Evolutionary conservation across 2,797 vertebrate genomes (phyloP).

Genomic region (Gadopsis marmoratus): DNA sequence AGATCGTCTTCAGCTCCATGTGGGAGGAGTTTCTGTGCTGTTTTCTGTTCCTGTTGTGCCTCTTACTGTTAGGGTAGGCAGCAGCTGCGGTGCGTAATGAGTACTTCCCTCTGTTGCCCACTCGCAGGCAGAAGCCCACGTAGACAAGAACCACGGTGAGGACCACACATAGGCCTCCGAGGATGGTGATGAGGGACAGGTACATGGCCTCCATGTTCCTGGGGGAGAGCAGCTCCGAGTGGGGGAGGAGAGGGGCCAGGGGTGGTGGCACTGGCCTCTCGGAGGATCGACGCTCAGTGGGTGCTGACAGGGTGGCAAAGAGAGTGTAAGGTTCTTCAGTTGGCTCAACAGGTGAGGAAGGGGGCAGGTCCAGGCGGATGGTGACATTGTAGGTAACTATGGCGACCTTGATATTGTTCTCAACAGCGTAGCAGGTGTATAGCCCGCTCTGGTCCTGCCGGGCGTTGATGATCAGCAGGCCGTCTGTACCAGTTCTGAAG

Average conservation of each 20-base stretch:
- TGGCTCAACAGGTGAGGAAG: constrained; percentile 48
- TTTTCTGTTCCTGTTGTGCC: constrained; percentile 59
- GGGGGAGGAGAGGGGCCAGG: constrained; percentile 65
- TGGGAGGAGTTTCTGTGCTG: constrained; percentile 78
- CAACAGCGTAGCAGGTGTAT: constrained; percentile 91
- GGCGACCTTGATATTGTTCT: constrained; percentile 86
- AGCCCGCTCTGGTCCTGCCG: constrained; percentile 88
- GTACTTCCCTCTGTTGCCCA: constrained; percentile 87
- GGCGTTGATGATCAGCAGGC: constrained; percentile 90
- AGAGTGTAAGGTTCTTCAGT: constrained; percentile 6
- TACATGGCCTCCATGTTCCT: constrained; percentile 89
- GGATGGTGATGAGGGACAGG: constrained; percentile 88
- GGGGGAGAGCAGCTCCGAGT: constrained; percentile 74
- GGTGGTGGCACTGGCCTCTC: constrained; percentile 50
- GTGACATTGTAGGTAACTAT: constrained; percentile 87
- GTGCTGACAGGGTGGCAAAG: constrained; percentile 11
- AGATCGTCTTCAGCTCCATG: constrained; percentile 94
- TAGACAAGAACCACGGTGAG: constrained; percentile 90
- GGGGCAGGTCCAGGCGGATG: constrained; percentile 81
- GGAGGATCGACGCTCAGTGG: constrained; percentile 31
- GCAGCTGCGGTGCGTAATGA: constrained; percentile 78
- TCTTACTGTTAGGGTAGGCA: constrained; percentile 71
- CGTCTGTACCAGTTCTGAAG: constrained; percentile 90
- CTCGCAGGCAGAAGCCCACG: constrained; percentile 88
- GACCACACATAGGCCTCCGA: constrained; percentile 91